Conservation (phyloP, 2,113 vertebrate species). For the Aythya baeri region DNA sequence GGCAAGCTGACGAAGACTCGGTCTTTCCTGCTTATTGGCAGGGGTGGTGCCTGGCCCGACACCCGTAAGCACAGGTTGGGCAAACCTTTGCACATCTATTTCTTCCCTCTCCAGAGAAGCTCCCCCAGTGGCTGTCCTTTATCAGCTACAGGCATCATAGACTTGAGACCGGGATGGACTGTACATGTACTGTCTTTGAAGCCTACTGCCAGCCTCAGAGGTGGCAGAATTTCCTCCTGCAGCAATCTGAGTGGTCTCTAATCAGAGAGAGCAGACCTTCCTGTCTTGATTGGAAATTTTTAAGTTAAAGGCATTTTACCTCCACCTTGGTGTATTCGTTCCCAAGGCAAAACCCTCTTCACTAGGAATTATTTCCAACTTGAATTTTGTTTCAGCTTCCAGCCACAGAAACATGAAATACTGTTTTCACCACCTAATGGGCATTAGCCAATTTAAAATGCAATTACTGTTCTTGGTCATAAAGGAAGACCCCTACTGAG, state of each 20-base stretch:
- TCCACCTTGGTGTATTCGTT: not conserved
- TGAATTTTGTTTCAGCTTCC: not conserved
- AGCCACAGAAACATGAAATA: not conserved
- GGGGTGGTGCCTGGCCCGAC: not conserved
- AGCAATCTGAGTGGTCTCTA: not conserved
- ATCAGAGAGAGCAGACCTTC: not conserved
- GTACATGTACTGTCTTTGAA: not conserved
- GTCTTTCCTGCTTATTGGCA: not conserved
- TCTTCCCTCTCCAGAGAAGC: not conserved
- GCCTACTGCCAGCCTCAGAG: not conserved
- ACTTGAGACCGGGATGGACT: not conserved
- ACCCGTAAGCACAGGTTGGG: not conserved
- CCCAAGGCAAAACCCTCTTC: not conserved
- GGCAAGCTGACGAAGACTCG: not conserved
- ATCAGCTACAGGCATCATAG: not conserved
- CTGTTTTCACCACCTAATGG: not conserved
- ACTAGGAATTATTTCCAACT: not conserved
- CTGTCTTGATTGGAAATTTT: not conserved
- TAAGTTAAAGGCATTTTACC: not conserved
- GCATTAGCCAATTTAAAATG: not conserved
- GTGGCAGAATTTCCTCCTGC: not conserved
- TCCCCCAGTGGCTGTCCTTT: rapidly evolving
- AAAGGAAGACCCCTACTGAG: not conserved
- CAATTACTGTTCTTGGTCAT: not conserved
- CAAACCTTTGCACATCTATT: not conserved